Percentiles rank a stretch among this genome's conserved stretches.
phyloP scores from a whole-genome alignment of 2,113 vertebrate genomes.

The Myxocyprinus asiaticus region DNA sequence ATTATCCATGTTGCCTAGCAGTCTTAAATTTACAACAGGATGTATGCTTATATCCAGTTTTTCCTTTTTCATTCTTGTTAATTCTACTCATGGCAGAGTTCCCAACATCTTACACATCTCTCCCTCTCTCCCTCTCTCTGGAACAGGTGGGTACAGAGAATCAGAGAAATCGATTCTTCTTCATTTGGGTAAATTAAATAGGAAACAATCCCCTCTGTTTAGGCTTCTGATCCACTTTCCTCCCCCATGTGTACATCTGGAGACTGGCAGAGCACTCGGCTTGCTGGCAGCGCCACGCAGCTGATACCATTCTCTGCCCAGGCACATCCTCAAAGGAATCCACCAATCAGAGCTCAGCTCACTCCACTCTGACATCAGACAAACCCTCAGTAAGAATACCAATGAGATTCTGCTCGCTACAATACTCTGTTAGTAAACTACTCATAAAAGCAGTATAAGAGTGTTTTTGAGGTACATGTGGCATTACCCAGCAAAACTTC shows the following conservation, averaged over 20 bases:
- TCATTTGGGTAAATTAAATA: constrained; percentile 34
- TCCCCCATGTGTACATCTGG: constrained; percentile 25
- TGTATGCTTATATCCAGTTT: background rate
- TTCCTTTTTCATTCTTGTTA: constrained; percentile 13
- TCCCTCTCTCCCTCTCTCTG: constrained; percentile 35
- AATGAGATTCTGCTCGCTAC: background rate
- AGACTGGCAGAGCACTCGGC: constrained; percentile 11
- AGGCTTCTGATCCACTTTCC: constrained; percentile 7
- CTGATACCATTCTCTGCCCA: constrained; percentile 28
- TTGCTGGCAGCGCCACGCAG: constrained; percentile 11
- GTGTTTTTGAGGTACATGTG: background rate
- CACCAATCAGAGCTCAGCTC: constrained; percentile 21
- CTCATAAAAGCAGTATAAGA: background rate
- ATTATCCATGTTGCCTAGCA: constrained; percentile 39
- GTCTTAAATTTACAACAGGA: background rate
- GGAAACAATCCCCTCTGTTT: constrained; percentile 32
- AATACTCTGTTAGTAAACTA: background rate
- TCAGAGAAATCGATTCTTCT: constrained; percentile 32
- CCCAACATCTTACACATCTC: constrained; percentile 31
- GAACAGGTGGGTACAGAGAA: constrained; percentile 23
- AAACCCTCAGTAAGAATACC: background rate
- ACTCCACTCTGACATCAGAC: constrained; percentile 14
- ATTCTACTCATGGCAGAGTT: constrained; percentile 35
- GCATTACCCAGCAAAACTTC: too few relatives aligned
- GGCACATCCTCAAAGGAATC: constrained; percentile 27